Percentiles rank a stretch among this genome's conserved stretches.
Evolutionary conservation across 37 sponge, comb jelly and placozoan genomes (phyloP).

Genomic region (Theonella swinhoei): DNA sequence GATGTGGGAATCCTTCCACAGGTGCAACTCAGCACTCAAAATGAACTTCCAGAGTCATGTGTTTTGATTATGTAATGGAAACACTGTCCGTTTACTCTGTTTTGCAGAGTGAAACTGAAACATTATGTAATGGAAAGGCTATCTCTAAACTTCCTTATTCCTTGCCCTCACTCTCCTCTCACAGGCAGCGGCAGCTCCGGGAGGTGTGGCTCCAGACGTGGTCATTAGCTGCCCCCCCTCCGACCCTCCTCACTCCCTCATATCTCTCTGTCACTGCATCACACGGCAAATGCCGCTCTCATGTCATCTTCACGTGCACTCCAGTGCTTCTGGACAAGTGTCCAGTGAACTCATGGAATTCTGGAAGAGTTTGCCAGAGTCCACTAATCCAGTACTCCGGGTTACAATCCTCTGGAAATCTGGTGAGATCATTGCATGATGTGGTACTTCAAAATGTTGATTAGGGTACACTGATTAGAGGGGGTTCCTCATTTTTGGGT

Average conservation of each 20-base stretch:
- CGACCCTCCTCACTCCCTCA: conserved; percentile 54
- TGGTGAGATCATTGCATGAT: conserved; percentile 43
- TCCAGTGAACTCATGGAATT: conserved; percentile 18
- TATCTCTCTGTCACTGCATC: conserved; percentile 44
- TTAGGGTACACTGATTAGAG: not conserved
- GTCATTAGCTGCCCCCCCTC: conserved; percentile 62
- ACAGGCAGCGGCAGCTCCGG: not conserved
- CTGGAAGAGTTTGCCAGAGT: not conserved
- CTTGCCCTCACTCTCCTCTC: not conserved
- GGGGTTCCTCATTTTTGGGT: too few species aligned
- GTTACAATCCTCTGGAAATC: conserved; percentile 77
- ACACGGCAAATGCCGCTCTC: not conserved
- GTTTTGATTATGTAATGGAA: not conserved
- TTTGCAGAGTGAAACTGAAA: not conserved
- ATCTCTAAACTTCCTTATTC: not conserved
- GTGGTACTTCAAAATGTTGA: not conserved
- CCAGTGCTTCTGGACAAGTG: conserved; percentile 15
- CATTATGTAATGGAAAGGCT: not conserved
- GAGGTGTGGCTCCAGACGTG: conserved; percentile 27
- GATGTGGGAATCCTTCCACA: conserved; percentile 35
- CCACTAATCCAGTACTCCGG: conserved; percentile 24
- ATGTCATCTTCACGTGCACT: conserved; percentile 55
- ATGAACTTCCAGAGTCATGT: not conserved
- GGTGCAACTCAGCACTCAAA: not conserved
- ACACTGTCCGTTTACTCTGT: not conserved